Evolutionary conservation across 1,140 invertebrate species (phyloP).

Genomic region (Ericerus pela): DNA sequence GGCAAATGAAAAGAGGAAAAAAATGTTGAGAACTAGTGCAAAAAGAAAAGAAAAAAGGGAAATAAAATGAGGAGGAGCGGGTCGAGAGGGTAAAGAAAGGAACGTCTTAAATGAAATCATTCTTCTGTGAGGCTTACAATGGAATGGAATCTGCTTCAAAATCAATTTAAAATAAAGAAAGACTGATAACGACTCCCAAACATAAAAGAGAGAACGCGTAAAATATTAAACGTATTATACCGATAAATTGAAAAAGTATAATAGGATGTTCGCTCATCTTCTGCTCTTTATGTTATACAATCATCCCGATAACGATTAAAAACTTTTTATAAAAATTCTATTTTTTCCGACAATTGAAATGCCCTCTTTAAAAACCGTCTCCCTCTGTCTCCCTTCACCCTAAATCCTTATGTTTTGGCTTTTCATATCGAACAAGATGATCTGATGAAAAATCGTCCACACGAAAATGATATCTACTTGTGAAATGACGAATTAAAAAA

Average conservation of each 20-base stretch:
- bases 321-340: conserved; percentile 1
- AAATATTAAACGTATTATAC: conserved; percentile 12
- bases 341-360: neutral
- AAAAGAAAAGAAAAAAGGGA: no score
- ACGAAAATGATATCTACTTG: neutral
- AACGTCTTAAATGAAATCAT: conserved; percentile 6
- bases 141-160: conserved; percentile 8
- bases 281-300: neutral
- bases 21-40: no score
- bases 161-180: conserved; percentile 11
- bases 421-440: no score
- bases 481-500: neutral
- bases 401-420: no score
- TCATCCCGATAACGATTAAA: conserved; percentile 4
- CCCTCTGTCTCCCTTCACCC: no score
- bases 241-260: conserved; percentile 12
- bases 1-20: no score
- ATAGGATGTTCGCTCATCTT: neutral
- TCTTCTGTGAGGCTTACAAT: neutral
- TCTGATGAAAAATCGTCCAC: no score
- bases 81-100: neutral
- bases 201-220: conserved; percentile 2
- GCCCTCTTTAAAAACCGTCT: neutral
- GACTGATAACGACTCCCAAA: conserved; percentile 5
- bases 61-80: neutral